Evolutionary conservation across 2,888 invertebrate species (phyloP).

Genomic region (Limenitis camilla): DNA sequence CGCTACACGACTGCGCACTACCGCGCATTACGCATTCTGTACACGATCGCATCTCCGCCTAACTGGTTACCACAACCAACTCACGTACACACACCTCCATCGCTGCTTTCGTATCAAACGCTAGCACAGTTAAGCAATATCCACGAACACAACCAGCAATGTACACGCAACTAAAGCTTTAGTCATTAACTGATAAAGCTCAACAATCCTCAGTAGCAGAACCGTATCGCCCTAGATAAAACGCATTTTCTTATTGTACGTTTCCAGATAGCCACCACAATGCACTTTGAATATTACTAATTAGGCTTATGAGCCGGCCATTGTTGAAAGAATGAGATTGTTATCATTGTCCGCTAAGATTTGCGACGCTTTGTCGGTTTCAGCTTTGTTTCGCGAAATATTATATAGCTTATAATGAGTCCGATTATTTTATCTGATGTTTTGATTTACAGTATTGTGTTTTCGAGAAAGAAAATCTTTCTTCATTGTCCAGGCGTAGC

Average conservation of each 20-base stretch:
- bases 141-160: conserved; percentile 29
- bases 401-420: conserved; percentile 32
- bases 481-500: no score
- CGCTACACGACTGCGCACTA: conserved; percentile 64
- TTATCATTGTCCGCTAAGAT: conserved; percentile 71
- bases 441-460: background rate
- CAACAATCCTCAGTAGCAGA: conserved; percentile 56
- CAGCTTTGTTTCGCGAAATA: conserved; percentile 66
- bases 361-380: conserved; percentile 71
- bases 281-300: conserved; percentile 73
- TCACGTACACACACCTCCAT: conserved; percentile 20
- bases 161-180: conserved; percentile 34
- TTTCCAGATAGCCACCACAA: conserved; percentile 63
- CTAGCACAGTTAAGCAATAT: background rate
- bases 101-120: conserved; percentile 6
- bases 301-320: conserved; percentile 72
- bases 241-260: conserved; percentile 65
- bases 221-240: conserved; percentile 71
- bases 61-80: conserved; percentile 6
- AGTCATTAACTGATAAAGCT: conserved; percentile 26
- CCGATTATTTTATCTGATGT: background rate
- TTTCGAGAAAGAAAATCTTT: no score
- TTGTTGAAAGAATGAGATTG: conserved; percentile 73
- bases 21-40: conserved; percentile 67
- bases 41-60: conserved; percentile 49